Conservation (phyloP, 2,888 invertebrate species). For the Bursaphelenchus okinawaensis region DNA sequence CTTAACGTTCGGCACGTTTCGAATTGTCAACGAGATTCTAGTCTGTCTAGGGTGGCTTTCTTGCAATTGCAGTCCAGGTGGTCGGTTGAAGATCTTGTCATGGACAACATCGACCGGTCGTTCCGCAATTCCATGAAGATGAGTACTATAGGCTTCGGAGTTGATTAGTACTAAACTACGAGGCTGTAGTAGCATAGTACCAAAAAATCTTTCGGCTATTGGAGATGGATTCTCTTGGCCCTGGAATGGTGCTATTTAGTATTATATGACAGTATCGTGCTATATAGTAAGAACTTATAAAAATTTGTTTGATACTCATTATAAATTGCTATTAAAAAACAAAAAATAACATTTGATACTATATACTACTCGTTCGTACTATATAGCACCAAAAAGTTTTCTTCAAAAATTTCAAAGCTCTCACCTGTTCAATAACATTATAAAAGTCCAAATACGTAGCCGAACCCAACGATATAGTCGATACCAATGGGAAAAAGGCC, state of each 20-base stretch:
- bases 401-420: too few species aligned
- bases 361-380: too few species aligned
- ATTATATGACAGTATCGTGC: too few species aligned
- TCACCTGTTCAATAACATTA: constrained; percentile 23
- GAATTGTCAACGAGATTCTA: constrained; percentile 30
- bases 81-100: constrained; percentile 28
- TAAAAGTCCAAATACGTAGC: constrained; percentile 83
- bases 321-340: too few species aligned
- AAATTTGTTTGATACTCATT: too few species aligned
- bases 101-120: constrained; percentile 30
- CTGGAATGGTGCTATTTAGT: too few species aligned
- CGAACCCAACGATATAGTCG: constrained; percentile 84
- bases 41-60: neutral
- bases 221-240: constrained; percentile 8
- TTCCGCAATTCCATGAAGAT: constrained; percentile 63
- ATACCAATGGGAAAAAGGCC: constrained; percentile 82
- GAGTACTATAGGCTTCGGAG: constrained; percentile 74
- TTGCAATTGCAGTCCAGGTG: neutral
- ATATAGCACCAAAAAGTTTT: too few species aligned
- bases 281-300: too few species aligned
- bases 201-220: constrained; percentile 28
- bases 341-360: too few species aligned
- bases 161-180: constrained; percentile 80
- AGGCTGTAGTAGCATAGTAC: constrained; percentile 71
- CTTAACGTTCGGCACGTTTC: constrained; percentile 31